phyloP scores from a whole-genome alignment of 2,113 vertebrate species.

The Cyprinodon tularosa region DNA sequence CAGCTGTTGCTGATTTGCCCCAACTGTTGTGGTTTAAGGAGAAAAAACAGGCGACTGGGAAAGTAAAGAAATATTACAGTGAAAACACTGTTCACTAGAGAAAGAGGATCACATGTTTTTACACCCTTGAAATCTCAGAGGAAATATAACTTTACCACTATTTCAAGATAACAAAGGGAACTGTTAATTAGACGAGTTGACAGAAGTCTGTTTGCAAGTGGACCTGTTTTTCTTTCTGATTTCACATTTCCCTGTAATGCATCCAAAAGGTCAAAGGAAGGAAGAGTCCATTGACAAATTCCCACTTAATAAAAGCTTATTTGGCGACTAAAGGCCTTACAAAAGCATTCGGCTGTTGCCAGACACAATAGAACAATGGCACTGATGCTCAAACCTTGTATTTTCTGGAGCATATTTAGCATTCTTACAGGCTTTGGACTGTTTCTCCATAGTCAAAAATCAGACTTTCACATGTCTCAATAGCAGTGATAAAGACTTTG shows the following conservation, averaged over 20 bases:
- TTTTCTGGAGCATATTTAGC: not conserved
- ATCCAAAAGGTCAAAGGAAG: not conserved
- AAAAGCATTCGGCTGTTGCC: too few relatives aligned
- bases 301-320: not conserved
- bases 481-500: not conserved
- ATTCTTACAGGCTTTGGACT: not conserved
- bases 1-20: slow-evolving; percentile 74
- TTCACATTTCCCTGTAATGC: not conserved
- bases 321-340: not conserved
- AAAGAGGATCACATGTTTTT: slow-evolving; percentile 29
- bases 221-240: slow-evolving; percentile 5
- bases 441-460: not conserved
- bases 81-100: slow-evolving; percentile 41
- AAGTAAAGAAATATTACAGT: slow-evolving; percentile 43
- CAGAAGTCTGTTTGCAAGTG: not conserved
- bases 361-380: not conserved
- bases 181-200: not conserved
- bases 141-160: slow-evolving; percentile 42
- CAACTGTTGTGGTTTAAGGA: slow-evolving; percentile 70
- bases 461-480: not conserved
- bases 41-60: slow-evolving; percentile 52
- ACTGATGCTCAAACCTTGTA: not conserved
- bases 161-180: not conserved
- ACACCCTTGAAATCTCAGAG: slow-evolving; percentile 35
- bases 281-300: not conserved